Conservation (phyloP, 2,113 vertebrate genomes). For the Lycaon pictus region DNA sequence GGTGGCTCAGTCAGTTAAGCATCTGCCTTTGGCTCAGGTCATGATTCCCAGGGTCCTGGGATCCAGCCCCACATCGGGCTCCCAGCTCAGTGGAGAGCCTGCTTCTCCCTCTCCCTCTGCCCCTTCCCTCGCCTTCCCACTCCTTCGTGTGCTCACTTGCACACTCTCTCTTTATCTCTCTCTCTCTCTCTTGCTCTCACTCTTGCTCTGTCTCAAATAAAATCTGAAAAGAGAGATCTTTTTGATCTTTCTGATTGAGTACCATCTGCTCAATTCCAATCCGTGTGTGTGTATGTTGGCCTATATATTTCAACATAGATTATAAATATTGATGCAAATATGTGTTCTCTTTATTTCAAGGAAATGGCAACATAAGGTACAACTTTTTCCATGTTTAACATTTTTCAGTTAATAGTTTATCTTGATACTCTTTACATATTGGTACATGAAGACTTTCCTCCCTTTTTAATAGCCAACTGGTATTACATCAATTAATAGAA, state of each 20-base stretch:
- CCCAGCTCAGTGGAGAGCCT: too few relatives aligned
- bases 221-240: too few relatives aligned
- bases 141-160: too few relatives aligned
- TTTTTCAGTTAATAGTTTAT: constrained; percentile 25
- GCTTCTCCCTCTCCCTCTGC: too few relatives aligned
- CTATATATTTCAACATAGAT: not conserved
- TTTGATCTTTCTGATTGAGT: not conserved
- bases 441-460: not conserved
- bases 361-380: not conserved
- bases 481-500: not conserved
- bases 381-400: not conserved
- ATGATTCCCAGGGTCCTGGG: too few relatives aligned
- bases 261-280: not conserved
- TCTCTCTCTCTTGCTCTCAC: too few relatives aligned
- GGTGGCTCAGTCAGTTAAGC: too few relatives aligned
- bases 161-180: too few relatives aligned
- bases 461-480: not conserved
- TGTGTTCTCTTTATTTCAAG: not conserved
- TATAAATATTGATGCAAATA: not conserved
- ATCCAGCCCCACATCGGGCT: too few relatives aligned
- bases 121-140: too few relatives aligned
- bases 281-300: not conserved
- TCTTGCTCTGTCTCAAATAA: too few relatives aligned
- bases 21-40: too few relatives aligned
- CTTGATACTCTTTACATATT: not conserved